Conservation (phyloP, 2,797 vertebrate genomes). For the Myiotriccus ornatus region DNA sequence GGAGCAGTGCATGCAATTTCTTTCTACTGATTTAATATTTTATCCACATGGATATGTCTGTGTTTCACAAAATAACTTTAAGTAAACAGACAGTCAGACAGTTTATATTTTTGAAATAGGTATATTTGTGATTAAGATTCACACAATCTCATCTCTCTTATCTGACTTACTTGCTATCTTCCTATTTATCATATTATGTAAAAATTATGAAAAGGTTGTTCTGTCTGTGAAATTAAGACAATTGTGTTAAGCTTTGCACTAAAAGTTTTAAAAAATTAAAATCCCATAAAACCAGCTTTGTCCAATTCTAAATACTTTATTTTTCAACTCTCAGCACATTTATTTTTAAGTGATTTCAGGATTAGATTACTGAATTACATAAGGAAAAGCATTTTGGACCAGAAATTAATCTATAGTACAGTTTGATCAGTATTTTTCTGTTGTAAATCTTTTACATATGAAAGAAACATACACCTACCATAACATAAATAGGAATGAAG, state of each 20-base stretch:
- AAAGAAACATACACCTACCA: fast-evolving
- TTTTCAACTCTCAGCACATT: neutral
- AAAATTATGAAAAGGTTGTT: neutral
- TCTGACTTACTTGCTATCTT: neutral
- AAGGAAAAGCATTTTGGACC: neutral
- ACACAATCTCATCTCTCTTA: neutral
- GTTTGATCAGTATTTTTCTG: neutral
- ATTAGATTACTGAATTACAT: neutral
- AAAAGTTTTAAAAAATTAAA: neutral
- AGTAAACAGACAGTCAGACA: neutral
- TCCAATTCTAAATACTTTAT: neutral
- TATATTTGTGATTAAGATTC: neutral
- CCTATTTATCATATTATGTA: neutral
- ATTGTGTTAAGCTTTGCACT: neutral
- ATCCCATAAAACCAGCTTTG: neutral
- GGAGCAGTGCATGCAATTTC: neutral
- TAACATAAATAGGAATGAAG: neutral
- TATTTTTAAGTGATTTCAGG: neutral
- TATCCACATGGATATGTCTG: neutral
- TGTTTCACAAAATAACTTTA: neutral
- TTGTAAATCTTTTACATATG: neutral
- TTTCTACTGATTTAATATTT: neutral
- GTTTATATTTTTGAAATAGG: neutral
- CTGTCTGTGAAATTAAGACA: neutral
- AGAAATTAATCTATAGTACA: neutral